phyloP scores from a whole-genome alignment of 2,113 vertebrate species.

The Phylloscopus trochiloides region DNA sequence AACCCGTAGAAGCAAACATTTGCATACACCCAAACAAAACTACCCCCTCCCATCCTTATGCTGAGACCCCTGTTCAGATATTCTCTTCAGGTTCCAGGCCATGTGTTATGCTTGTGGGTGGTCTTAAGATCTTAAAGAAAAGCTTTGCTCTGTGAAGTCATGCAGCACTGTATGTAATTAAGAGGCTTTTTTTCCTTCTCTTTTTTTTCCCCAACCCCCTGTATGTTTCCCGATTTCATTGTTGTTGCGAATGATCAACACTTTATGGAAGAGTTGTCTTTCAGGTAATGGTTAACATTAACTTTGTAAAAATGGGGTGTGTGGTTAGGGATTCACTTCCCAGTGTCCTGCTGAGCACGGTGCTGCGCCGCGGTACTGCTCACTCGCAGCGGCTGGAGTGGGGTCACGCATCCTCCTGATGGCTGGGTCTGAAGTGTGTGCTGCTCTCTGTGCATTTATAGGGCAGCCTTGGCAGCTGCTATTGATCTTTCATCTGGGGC shows the following conservation, averaged over 20 bases:
- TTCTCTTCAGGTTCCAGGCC: conserved; percentile 66
- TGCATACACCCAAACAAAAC: conserved; percentile 46
- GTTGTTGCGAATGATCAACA: neutral
- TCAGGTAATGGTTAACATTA: neutral
- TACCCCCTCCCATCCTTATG: conserved; percentile 35
- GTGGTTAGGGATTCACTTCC: neutral
- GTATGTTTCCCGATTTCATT: neutral
- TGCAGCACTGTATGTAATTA: conserved; percentile 31
- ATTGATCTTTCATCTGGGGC: neutral
- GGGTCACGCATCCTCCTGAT: neutral
- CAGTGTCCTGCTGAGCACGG: neutral
- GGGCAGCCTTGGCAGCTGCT: neutral
- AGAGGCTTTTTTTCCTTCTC: neutral
- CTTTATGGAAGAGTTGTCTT: conserved; percentile 8
- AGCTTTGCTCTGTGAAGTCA: conserved; percentile 64
- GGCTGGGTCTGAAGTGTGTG: neutral
- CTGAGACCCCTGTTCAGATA: conserved; percentile 49
- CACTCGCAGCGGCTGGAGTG: neutral
- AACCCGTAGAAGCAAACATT: conserved; percentile 39
- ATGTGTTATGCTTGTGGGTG: conserved; percentile 70
- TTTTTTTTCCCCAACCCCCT: neutral
- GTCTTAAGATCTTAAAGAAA: conserved; percentile 70
- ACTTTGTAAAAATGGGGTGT: neutral
- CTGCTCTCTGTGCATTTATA: neutral
- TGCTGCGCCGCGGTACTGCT: neutral